Conservation (phyloP, 2,113 vertebrate genomes). For the Tachysurus fulvidraco region DNA sequence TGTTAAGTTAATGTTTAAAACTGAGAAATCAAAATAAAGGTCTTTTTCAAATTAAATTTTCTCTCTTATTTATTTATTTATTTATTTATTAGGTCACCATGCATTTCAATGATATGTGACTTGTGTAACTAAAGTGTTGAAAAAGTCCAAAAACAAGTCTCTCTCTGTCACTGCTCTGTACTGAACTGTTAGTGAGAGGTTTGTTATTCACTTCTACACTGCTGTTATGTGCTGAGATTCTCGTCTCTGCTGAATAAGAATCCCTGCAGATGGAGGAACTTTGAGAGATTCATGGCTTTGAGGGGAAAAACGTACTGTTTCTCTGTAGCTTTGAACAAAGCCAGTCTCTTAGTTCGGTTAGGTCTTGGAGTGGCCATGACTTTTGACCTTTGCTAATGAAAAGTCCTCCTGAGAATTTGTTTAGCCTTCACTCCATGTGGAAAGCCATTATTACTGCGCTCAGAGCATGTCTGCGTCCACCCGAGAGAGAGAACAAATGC, state of each 20-base stretch:
- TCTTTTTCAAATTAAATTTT: no score
- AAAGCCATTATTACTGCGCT: slow-evolving; percentile 1
- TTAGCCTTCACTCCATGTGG: not conserved
- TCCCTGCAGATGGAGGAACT: not conserved
- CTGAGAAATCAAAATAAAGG: no score
- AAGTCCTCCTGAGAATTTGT: not conserved
- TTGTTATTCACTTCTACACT: not conserved
- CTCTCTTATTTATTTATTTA: no score
- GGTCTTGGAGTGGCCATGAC: not conserved
- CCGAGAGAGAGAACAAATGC: slow-evolving; percentile 25
- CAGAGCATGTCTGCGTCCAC: slow-evolving; percentile 5
- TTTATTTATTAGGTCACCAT: no score
- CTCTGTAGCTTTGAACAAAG: not conserved
- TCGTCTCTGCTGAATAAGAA: not conserved
- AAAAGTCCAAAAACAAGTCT: no score
- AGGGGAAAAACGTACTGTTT: not conserved
- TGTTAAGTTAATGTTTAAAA: no score
- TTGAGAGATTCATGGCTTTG: not conserved
- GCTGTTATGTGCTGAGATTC: not conserved
- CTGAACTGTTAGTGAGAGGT: not conserved
- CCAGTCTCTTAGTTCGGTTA: not conserved
- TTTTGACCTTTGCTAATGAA: slow-evolving; percentile 10
- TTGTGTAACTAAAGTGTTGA: no score
- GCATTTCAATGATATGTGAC: no score
- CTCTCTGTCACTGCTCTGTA: not conserved